These are phyloP conservation scores for Centropyge bicolor DNA, from an alignment of 2,797 vertebrate species.

Conservation along the genomic window DNA sequence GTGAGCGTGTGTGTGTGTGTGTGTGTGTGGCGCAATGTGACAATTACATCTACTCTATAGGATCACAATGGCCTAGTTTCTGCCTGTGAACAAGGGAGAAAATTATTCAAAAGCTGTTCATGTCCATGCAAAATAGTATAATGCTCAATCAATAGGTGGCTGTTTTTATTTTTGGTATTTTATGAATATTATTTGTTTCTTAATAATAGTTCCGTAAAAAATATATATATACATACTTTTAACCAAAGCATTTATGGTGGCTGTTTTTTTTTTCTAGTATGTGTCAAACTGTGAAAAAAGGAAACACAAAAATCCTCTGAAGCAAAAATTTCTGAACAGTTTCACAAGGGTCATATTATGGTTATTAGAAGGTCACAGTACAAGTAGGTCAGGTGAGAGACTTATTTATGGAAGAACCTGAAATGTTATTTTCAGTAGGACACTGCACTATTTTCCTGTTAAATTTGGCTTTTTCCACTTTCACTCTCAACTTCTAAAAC, in stretches of 20 bases:
- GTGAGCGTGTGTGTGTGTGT: slow-evolving; percentile 23
- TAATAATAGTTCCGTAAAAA: too few relatives aligned
- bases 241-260: background rate
- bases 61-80: slow-evolving; percentile 55
- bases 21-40: slow-evolving; percentile 16
- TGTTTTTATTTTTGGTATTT: background rate
- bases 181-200: background rate
- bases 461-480: background rate
- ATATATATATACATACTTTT: too few relatives aligned
- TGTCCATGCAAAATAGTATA: slow-evolving; percentile 4
- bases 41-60: slow-evolving; percentile 44
- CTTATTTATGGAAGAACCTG: background rate
- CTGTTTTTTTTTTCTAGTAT: too few relatives aligned
- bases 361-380: background rate
- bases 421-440: slow-evolving; percentile 1
- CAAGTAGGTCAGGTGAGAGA: slow-evolving; percentile 23
- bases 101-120: slow-evolving; percentile 25
- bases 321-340: background rate
- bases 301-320: background rate
- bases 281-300: too few relatives aligned
- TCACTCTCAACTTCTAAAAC: background rate
- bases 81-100: slow-evolving; percentile 10
- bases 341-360: background rate
- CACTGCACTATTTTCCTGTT: background rate
- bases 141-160: background rate